Conservation (phyloP, 1,140 invertebrate genomes). For the Linepithema humile region DNA sequence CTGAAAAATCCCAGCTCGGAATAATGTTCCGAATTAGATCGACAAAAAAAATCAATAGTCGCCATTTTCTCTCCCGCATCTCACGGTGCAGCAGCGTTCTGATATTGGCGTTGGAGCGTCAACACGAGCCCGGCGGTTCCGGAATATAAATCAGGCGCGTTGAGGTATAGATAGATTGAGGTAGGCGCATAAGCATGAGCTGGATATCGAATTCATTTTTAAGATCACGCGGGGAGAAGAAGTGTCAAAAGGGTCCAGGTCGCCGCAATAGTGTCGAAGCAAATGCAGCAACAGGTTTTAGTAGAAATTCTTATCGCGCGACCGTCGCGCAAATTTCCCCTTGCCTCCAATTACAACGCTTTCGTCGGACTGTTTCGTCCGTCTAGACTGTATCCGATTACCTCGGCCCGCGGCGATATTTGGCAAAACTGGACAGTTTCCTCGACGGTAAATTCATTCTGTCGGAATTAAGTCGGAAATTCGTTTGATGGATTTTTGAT, state of each 20-base stretch:
- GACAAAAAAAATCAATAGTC: neutral
- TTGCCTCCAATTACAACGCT: constrained; percentile 3
- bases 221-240: neutral
- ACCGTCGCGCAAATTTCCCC: constrained; percentile 13
- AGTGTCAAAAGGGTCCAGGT: neutral
- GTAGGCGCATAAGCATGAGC: constrained; percentile 14
- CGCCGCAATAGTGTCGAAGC: neutral
- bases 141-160: constrained; percentile 55
- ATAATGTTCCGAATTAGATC: neutral
- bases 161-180: neutral
- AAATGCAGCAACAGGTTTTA: constrained; percentile 61
- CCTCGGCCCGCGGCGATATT: neutral
- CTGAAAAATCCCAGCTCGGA: neutral
- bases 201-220: constrained; percentile 48
- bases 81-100: neutral
- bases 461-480: constrained; percentile 76
- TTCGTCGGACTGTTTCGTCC: neutral
- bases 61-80: neutral
- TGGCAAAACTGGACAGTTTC: constrained; percentile 10
- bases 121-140: constrained; percentile 6
- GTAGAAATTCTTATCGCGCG: neutral
- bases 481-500: constrained; percentile 78
- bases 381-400: neutral
- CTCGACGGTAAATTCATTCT: constrained; percentile 74
- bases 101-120: constrained; percentile 4